Percentiles rank a stretch among this genome's conserved stretches.
Evolutionary conservation across 2,888 invertebrate genomes (phyloP).

Genomic region (Diogma glabrata): DNA sequence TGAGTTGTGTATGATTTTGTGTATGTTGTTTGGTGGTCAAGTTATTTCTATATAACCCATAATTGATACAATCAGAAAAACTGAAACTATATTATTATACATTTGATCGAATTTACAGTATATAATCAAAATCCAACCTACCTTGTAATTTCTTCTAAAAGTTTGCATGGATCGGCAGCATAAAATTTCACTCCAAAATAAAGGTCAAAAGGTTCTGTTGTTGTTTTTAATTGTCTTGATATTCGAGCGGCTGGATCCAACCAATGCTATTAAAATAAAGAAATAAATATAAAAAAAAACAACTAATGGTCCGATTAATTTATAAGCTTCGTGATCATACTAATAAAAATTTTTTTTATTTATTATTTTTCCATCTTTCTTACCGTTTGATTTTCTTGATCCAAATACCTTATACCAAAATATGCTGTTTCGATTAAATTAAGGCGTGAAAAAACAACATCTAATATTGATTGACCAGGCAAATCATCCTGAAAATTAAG

Average conservation of each 20-base stretch:
- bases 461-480: constrained; percentile 79
- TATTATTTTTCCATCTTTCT: constrained; percentile 30
- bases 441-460: constrained; percentile 84
- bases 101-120: too few species aligned
- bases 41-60: too few species aligned
- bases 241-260: constrained; percentile 83
- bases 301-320: neutral
- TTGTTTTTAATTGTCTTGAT: constrained; percentile 72
- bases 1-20: too few species aligned
- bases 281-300: constrained; percentile 2
- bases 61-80: too few species aligned
- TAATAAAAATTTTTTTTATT: neutral
- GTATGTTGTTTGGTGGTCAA: too few species aligned
- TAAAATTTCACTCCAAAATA: constrained; percentile 98
- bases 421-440: constrained; percentile 93
- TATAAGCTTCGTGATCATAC: neutral
- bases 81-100: too few species aligned
- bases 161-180: constrained; percentile 91
- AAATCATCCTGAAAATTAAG: constrained; percentile 85
- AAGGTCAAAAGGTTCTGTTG: constrained; percentile 62
- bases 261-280: constrained; percentile 72
- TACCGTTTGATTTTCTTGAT: constrained; percentile 89
- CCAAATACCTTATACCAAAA: constrained; percentile 88
- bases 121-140: constrained; percentile 32
- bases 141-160: constrained; percentile 93